phyloP scores from a whole-genome alignment of 2,888 invertebrate species.

The Nemotelus pantherinus region DNA sequence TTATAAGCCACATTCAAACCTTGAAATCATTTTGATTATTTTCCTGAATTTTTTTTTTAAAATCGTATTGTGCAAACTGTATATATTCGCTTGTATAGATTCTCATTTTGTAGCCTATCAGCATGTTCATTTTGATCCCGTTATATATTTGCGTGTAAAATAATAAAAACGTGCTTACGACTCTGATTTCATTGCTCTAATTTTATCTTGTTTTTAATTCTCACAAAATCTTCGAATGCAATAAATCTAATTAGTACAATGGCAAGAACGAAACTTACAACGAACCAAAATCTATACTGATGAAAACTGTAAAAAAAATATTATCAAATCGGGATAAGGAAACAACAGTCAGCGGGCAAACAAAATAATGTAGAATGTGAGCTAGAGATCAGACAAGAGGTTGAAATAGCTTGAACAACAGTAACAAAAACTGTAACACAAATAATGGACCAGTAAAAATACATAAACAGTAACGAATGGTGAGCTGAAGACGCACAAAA shows the following conservation, averaged over 20 bases:
- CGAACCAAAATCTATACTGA: constrained; percentile 2
- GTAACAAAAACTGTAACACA: constrained; percentile 19
- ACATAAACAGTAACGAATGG: constrained; percentile 43
- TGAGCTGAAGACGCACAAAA: constrained; percentile 43
- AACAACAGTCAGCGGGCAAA: constrained; percentile 6
- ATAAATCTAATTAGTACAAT: constrained; percentile 42
- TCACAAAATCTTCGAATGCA: constrained; percentile 14
- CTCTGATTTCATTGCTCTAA: too few species aligned
- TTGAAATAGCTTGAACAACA: background rate
- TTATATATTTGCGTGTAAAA: too few species aligned
- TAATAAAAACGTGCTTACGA: too few species aligned
- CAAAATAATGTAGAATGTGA: background rate
- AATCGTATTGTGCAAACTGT: too few species aligned
- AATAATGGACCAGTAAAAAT: constrained; percentile 37
- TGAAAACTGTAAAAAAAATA: constrained; percentile 12
- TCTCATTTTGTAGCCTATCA: too few species aligned
- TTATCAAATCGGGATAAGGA: constrained; percentile 23
- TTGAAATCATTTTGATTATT: too few species aligned
- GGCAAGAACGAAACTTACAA: background rate
- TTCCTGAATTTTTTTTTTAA: too few species aligned
- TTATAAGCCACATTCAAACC: too few species aligned
- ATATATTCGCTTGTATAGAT: too few species aligned
- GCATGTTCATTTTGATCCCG: too few species aligned
- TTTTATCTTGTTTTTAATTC: constrained; percentile 12
- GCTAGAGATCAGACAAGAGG: constrained; percentile 4